Conservation (phyloP, 2,888 invertebrate genomes). For the Malacosoma neustria region DNA sequence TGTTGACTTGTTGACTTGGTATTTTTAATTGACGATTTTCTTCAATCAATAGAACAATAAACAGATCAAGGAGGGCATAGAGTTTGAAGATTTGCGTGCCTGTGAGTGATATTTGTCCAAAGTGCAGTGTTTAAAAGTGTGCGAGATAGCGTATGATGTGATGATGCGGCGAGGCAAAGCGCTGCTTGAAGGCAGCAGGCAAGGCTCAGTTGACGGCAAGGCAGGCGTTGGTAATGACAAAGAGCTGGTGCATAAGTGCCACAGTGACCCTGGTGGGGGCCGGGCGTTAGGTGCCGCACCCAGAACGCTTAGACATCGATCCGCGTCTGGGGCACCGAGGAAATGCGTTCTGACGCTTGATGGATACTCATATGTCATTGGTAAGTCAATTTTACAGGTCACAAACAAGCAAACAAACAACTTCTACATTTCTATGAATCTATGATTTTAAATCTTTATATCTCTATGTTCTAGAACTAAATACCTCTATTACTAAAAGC, state of each 20-base stretch:
- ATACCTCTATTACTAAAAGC: too few relatives aligned
- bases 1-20: too few relatives aligned
- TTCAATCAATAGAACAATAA: too few relatives aligned
- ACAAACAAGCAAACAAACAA: too few relatives aligned
- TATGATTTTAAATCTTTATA: too few relatives aligned
- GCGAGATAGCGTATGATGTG: slow-evolving; percentile 61
- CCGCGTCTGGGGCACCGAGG: slow-evolving; percentile 76
- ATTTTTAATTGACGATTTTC: too few relatives aligned
- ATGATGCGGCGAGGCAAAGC: slow-evolving; percentile 67
- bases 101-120: too few relatives aligned
- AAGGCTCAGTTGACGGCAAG: slow-evolving; percentile 63
- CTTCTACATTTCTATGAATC: not conserved
- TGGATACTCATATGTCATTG: slow-evolving; percentile 91
- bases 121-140: slow-evolving; percentile 6
- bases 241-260: slow-evolving; percentile 80
- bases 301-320: slow-evolving; percentile 52
- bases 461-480: too few relatives aligned
- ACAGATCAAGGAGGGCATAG: too few relatives aligned
- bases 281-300: slow-evolving; percentile 53
- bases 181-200: slow-evolving; percentile 62
- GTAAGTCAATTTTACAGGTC: slow-evolving; percentile 65
- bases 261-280: slow-evolving; percentile 78
- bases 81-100: too few relatives aligned
- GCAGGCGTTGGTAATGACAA: slow-evolving; percentile 59
- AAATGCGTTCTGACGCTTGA: slow-evolving; percentile 89